These are phyloP conservation scores for Dolichopus griseipennis DNA, from an alignment of 2,888 invertebrate genomes.

Conservation along the genomic window DNA sequence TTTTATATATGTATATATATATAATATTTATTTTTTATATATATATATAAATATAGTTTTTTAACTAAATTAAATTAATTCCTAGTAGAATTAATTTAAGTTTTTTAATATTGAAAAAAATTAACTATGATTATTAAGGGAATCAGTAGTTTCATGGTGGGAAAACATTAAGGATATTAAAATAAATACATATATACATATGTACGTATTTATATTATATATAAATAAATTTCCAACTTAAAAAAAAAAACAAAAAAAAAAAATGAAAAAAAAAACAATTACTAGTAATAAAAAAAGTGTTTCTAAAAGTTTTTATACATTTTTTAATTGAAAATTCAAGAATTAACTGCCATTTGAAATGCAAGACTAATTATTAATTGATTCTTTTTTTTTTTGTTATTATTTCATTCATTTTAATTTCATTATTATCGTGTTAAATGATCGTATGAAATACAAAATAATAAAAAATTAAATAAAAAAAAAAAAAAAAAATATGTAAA, in stretches of 20 bases:
- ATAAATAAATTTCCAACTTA: too few relatives aligned
- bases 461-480: too few relatives aligned
- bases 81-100: too few relatives aligned
- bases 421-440: conserved; percentile 1
- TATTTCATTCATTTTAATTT: neutral
- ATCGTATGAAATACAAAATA: neutral
- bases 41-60: too few relatives aligned
- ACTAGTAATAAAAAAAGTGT: neutral
- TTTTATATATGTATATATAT: too few relatives aligned
- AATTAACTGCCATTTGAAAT: conserved; percentile 4
- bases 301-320: neutral
- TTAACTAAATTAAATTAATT: too few relatives aligned
- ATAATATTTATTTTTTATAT: too few relatives aligned
- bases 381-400: neutral
- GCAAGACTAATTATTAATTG: neutral
- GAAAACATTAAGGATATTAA: neutral
- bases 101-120: too few relatives aligned
- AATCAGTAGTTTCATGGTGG: neutral
- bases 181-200: neutral
- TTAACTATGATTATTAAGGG: too few relatives aligned
- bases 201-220: too few relatives aligned
- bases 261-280: neutral
- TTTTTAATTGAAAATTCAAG: neutral
- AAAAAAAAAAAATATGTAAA: too few relatives aligned
- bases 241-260: neutral